phyloP scores from a whole-genome alignment of 2,888 invertebrate species.

The Teleogryllus oceanicus region DNA sequence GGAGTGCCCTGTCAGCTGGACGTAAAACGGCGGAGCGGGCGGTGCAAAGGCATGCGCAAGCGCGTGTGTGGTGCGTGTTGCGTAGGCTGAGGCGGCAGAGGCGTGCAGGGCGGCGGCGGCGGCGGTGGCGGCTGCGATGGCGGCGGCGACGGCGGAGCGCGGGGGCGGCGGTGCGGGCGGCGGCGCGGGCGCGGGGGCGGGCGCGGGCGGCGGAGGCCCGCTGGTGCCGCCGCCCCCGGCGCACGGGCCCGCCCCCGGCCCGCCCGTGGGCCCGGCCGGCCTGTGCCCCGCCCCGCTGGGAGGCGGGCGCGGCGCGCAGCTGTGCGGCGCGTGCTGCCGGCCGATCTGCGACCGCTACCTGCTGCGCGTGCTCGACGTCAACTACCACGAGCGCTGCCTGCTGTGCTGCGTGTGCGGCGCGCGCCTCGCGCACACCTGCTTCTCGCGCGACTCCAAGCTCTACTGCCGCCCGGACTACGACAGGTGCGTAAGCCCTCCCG shows the following conservation, averaged over 20 bases:
- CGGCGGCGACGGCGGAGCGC: too few relatives aligned
- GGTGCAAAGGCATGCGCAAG: too few relatives aligned
- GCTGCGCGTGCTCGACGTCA: slow-evolving; percentile 67
- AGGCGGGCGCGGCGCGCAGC: slow-evolving; percentile 31
- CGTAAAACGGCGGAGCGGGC: too few relatives aligned
- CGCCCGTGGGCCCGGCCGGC: not conserved
- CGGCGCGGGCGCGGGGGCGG: not conserved
- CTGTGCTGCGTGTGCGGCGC: slow-evolving; percentile 70
- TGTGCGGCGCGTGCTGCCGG: slow-evolving; percentile 67
- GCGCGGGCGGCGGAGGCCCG: not conserved
- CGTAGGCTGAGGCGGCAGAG: too few relatives aligned
- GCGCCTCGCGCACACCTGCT: slow-evolving; percentile 70
- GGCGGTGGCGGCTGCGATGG: too few relatives aligned
- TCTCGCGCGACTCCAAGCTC: slow-evolving; percentile 67
- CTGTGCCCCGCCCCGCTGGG: not conserved
- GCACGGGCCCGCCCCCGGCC: too few relatives aligned
- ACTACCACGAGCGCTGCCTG: slow-evolving; percentile 74
- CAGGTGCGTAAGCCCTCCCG: slow-evolving; percentile 54
- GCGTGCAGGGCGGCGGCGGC: too few relatives aligned
- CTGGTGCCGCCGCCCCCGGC: not conserved
- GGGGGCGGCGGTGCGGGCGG: not conserved
- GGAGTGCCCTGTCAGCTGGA: too few relatives aligned
- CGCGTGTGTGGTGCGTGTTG: too few relatives aligned
- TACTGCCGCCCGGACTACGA: slow-evolving; percentile 78
- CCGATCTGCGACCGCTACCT: slow-evolving; percentile 73